These are phyloP conservation scores for Actenoides lindsayi DNA, from an alignment of 2,113 vertebrate species.

Conservation along the genomic window DNA sequence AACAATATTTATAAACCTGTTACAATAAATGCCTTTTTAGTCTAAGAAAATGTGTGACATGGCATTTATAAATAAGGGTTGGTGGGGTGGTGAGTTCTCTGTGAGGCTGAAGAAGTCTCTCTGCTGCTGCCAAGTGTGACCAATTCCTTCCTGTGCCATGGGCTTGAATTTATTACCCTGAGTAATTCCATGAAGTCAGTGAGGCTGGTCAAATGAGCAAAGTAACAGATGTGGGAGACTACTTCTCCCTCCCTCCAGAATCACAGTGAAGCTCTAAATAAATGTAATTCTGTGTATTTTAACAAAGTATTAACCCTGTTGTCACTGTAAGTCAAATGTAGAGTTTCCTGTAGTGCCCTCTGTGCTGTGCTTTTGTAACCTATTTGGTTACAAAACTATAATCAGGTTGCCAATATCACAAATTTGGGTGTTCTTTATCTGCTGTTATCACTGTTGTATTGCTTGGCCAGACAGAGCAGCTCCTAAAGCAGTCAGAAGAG, in stretches of 20 bases:
- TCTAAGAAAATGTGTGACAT: conserved; percentile 15
- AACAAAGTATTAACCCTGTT: background rate
- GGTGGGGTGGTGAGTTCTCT: background rate
- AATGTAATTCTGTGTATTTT: background rate
- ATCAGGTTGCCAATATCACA: background rate
- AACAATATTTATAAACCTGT: conserved; percentile 47
- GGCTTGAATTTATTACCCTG: background rate
- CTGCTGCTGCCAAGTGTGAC: background rate
- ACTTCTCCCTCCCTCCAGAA: background rate
- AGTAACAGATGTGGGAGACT: background rate
- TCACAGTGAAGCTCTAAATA: background rate
- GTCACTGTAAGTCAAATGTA: background rate
- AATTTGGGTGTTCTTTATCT: background rate
- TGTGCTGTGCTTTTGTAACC: background rate
- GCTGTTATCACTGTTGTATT: background rate
- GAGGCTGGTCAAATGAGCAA: background rate
- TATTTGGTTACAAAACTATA: background rate
- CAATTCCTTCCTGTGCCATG: background rate
- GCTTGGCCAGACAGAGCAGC: background rate
- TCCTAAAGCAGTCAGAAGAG: background rate
- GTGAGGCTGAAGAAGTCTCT: background rate
- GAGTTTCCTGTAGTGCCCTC: background rate
- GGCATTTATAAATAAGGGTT: background rate
- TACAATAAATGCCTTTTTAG: conserved; percentile 62
- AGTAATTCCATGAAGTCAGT: background rate